Conservation (phyloP, 1,140 invertebrate genomes). For the Neoseiulus cucumeris region DNA sequence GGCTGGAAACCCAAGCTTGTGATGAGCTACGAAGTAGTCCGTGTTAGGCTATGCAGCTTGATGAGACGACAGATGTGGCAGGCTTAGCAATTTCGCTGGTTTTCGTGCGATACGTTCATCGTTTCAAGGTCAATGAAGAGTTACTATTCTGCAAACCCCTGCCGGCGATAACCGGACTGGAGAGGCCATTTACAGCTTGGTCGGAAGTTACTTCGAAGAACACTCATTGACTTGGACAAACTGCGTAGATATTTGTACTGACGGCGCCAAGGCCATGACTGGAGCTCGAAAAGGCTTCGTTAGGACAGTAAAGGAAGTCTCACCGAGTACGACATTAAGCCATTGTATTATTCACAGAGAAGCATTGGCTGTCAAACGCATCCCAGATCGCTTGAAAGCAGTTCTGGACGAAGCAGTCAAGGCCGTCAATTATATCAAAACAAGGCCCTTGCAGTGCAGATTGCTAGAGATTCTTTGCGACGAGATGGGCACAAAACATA, state of each 20-base stretch:
- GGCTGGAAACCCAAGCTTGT: too few relatives aligned
- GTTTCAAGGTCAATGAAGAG: too few relatives aligned
- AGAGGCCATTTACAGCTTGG: too few relatives aligned
- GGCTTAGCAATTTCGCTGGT: slow-evolving; percentile 2
- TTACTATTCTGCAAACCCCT: too few relatives aligned
- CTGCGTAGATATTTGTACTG: slow-evolving; percentile 22
- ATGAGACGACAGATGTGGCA: slow-evolving; percentile 7
- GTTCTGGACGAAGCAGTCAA: slow-evolving; percentile 18
- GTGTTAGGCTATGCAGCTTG: slow-evolving; percentile 12
- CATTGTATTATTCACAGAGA: slow-evolving; percentile 22
- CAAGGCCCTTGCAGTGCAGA: slow-evolving; percentile 18
- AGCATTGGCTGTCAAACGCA: slow-evolving; percentile 18
- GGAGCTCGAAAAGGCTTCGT: slow-evolving; percentile 19
- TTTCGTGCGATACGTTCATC: not conserved
- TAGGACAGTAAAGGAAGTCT: slow-evolving; percentile 18
- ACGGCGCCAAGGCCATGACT: slow-evolving; percentile 22
- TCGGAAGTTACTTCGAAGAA: too few relatives aligned
- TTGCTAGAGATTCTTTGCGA: slow-evolving; percentile 18
- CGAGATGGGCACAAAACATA: slow-evolving; percentile 10
- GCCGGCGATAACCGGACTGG: too few relatives aligned
- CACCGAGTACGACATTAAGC: slow-evolving; percentile 16
- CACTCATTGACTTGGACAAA: slow-evolving; percentile 15
- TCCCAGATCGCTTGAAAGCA: slow-evolving; percentile 17
- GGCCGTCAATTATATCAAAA: slow-evolving; percentile 22
- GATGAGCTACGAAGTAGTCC: not conserved